Evolutionary conservation across 1,140 invertebrate species (phyloP), one percentile per base, ranked within the genome.

Genomic region (Homarus americanus): DNA sequence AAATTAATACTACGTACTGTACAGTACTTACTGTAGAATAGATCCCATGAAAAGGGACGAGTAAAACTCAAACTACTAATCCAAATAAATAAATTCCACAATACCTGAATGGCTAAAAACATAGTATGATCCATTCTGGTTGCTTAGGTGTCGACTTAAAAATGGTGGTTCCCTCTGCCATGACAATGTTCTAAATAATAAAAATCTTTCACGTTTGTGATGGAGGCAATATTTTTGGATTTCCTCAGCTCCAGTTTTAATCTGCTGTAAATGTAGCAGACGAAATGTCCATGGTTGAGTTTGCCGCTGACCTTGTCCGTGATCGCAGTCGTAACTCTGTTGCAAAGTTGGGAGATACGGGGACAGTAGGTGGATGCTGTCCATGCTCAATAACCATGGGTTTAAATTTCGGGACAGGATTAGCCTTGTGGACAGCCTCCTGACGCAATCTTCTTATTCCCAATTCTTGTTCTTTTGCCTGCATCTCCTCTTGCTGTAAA

Each of bases 371-470:
- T 2, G 94, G 94, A 75, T 93, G 94, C 20, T 93, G 93, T 90
- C 94, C 94, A 0, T 93, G 94, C 69, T 94, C 93, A 41, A 95
- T 92, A 28, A 93, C 92, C 9, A 95, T 88, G 24, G 93, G 91
- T 82, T 94, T 94, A 91, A 93, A 95, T 36, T 94, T 93, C 85
- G 93, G 93, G 2, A 95, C 91, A 2, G 94, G 94, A 72, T 94
- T 93, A 24, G 94, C 93, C 92, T 95, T 94, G 87, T 94, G 94
- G 12, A 95, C 94, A 24, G 93, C 92, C 83, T 95, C 93, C 58
- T 92, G 79, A 32, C 95, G 92, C 58, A 95, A 76, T 85, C 93
- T 92, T 24, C 93, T 93, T 28, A 95, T 92, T 49, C 94, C 94
- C 38, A 87, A 93, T 44, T 93, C 92, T 91, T 95, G 94, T 80